These are phyloP conservation scores for Tinea semifulvella DNA, from an alignment of 2,888 invertebrate species.

Conservation along the genomic window DNA sequence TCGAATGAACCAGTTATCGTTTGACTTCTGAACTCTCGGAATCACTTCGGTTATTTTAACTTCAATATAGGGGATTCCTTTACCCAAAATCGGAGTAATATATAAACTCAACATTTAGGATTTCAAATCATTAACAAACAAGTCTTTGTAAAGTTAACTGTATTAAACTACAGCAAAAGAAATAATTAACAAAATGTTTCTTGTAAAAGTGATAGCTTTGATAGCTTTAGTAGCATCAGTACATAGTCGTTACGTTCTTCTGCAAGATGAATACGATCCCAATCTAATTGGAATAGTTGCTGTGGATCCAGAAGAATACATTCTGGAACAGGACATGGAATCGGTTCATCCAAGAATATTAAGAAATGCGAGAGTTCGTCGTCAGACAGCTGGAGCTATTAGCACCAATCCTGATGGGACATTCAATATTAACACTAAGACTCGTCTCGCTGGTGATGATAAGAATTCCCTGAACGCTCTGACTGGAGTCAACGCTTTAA, in stretches of 20 bases:
- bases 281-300: neutral
- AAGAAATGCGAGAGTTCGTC: neutral
- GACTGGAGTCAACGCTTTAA: conserved; percentile 5
- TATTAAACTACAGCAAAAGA: no score
- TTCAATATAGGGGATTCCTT: no score
- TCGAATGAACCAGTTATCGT: no score
- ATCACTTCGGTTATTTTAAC: no score
- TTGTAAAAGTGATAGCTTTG: no score
- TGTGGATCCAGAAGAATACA: neutral
- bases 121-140: no score
- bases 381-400: neutral
- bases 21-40: no score
- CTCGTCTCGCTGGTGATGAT: neutral
- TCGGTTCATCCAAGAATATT: neutral
- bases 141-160: no score
- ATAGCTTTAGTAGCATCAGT: neutral
- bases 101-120: no score
- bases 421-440: conserved; percentile 6
- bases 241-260: neutral
- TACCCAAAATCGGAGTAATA: no score
- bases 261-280: neutral
- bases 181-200: no score
- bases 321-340: neutral
- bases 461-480: neutral
- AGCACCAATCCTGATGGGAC: conserved; percentile 10